Percentiles rank a stretch among this genome's conserved stretches.
Conservation (phyloP, 2,888 invertebrate species). For the Lithophane socia region DNA sequence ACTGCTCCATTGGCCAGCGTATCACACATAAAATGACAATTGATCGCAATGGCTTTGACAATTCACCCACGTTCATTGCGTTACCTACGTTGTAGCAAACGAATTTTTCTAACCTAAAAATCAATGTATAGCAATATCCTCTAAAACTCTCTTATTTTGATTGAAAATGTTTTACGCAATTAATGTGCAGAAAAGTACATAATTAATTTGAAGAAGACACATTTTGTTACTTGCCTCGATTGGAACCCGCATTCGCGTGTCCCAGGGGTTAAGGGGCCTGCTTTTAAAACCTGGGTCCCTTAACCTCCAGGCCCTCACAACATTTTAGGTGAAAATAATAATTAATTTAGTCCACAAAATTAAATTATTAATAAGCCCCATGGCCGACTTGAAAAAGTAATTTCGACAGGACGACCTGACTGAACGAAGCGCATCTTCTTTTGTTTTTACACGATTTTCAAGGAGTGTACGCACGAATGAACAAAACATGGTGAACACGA, state of each 20-base stretch:
- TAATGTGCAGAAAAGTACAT: background rate
- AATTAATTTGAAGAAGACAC: background rate
- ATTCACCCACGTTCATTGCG: no score
- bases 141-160: no score
- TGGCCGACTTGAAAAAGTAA: slow-evolving; percentile 23
- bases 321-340: slow-evolving; percentile 15
- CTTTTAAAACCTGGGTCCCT: no score
- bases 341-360: slow-evolving; percentile 32
- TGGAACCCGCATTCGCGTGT: background rate
- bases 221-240: slow-evolving; percentile 10
- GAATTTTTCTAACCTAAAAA: no score
- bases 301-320: background rate
- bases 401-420: background rate
- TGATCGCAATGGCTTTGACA: no score
- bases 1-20: no score
- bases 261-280: background rate
- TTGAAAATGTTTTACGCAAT: no score
- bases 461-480: no score
- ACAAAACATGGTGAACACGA: no score
- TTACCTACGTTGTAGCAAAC: no score
- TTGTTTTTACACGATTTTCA: background rate
- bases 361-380: slow-evolving; percentile 21
- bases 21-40: no score
- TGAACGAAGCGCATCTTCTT: background rate
- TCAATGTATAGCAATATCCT: no score